Conservation (phyloP, 2,888 invertebrate genomes). For the Drosophila neonasuta region DNA sequence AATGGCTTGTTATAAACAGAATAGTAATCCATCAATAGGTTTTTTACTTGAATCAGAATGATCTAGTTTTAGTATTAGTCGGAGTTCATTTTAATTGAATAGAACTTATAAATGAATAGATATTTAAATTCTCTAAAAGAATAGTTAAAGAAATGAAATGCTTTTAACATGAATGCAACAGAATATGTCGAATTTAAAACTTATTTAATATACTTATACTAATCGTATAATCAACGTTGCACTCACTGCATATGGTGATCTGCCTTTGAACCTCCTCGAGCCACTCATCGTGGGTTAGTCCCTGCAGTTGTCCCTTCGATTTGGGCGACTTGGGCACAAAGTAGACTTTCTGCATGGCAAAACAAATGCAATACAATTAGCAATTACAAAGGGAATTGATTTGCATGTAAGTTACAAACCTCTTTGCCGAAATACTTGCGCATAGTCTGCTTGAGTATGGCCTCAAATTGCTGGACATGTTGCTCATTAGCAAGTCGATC, state of each 20-base stretch:
- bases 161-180: background rate
- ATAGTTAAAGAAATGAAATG: too few species aligned
- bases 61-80: too few species aligned
- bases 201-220: too few species aligned
- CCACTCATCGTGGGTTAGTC: conserved; percentile 85
- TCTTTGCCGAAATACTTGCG: conserved; percentile 80
- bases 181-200: too few species aligned
- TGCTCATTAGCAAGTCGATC: conserved; percentile 87
- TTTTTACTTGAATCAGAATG: too few species aligned
- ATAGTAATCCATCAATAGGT: too few species aligned
- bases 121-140: too few species aligned
- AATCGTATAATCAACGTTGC: background rate
- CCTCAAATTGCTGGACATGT: conserved; percentile 86
- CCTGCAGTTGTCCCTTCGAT: conserved; percentile 78
- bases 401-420: conserved; percentile 44
- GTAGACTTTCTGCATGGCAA: conserved; percentile 74
- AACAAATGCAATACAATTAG: background rate
- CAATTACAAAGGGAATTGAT: too few species aligned
- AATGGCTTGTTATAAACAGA: too few species aligned
- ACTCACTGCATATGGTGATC: conserved; percentile 86
- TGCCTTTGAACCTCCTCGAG: conserved; percentile 85
- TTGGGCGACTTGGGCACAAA: conserved; percentile 78
- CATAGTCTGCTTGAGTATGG: conserved; percentile 84
- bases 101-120: too few species aligned
- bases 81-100: too few species aligned